Evolutionary conservation across 2,797 vertebrate species (phyloP), one percentile per base, ranked within the genome.

Genomic region (Crocidura indochinensis): DNA sequence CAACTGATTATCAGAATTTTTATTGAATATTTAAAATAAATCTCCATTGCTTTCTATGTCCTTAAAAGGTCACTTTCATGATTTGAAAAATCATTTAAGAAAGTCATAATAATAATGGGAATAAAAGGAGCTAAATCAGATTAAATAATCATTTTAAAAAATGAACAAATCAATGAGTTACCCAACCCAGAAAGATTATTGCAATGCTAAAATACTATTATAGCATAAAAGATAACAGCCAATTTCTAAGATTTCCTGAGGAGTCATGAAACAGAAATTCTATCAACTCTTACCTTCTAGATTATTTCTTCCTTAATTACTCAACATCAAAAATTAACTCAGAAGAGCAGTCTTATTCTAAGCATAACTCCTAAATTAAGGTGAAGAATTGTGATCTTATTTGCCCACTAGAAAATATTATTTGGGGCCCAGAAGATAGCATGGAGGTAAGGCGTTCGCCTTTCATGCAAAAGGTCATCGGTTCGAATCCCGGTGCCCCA

Each of bases 191-290:
- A 73, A 17, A 26, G 26, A 64, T 51, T 15, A 47, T 11, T 31
- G 31, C 17, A 67, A 17, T 1, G 24, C 87, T 71, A 60, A 20
- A 60, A 84, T 83, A 31, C 12, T n/a, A 3, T 29, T 10, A 1
- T 15, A 67, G 26, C 17, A 38, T n/a, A 60, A 60, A 60, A 60
- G 56, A 60, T 60, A 60, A 60, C 56, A 60, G 56, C 19, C 56
- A 19, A n/a, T 74, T 80, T 90, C n/a, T 19, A 75, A 76, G 51
- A 56, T 49, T 75, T n/a, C 19, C 65, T 69, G 80, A 71, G 38
- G 29, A 38, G 75, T 84, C 80, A 95, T 2, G 26, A 79, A 86
- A 74, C 17, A 53, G 49, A 94, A 88, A 17, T 62, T 80, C 38
- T 38, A 38, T 38, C 81, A 86, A 60, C 15, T 56, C 56, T 60